Conservation (phyloP, 2,113 vertebrate species). For the Corydoras maculifer region DNA sequence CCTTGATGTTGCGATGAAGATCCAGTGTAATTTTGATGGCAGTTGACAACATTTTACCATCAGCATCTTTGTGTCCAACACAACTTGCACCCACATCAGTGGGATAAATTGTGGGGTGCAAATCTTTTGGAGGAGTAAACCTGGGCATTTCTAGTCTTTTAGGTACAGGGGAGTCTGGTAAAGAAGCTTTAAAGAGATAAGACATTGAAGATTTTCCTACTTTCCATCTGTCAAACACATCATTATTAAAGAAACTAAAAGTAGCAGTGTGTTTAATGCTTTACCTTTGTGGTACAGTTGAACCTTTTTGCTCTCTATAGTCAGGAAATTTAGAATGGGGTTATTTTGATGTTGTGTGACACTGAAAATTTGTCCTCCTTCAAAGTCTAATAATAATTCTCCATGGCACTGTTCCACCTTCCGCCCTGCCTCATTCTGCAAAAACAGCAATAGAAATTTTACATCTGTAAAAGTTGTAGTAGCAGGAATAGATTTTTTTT, state of each 20-base stretch:
- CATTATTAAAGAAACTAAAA: not conserved
- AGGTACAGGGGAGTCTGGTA: constrained; percentile 47
- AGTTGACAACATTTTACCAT: constrained; percentile 75
- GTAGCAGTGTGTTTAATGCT: too few species aligned
- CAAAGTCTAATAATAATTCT: constrained; percentile 78
- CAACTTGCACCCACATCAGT: constrained; percentile 77
- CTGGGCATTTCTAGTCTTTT: constrained; percentile 70
- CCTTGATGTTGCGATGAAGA: constrained; percentile 78
- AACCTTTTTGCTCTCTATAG: constrained; percentile 75
- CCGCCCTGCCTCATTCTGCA: constrained; percentile 62
- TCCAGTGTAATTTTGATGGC: constrained; percentile 84
- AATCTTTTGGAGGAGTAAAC: constrained; percentile 66
- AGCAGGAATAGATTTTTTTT: not conserved
- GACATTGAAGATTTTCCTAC: too few species aligned
- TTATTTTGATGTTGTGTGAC: constrained; percentile 80
- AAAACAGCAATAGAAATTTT: too few species aligned
- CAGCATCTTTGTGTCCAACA: constrained; percentile 59
- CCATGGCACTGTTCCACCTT: constrained; percentile 67
- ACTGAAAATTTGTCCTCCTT: constrained; percentile 79
- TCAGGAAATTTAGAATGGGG: constrained; percentile 79
- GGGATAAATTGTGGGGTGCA: constrained; percentile 79
- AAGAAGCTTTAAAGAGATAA: not conserved
- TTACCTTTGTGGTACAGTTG: constrained; percentile 80
- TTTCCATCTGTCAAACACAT: not conserved
- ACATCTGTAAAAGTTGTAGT: too few species aligned